Conservation (phyloP, 2,797 vertebrate genomes). For the Aeoliscus strigatus region DNA sequence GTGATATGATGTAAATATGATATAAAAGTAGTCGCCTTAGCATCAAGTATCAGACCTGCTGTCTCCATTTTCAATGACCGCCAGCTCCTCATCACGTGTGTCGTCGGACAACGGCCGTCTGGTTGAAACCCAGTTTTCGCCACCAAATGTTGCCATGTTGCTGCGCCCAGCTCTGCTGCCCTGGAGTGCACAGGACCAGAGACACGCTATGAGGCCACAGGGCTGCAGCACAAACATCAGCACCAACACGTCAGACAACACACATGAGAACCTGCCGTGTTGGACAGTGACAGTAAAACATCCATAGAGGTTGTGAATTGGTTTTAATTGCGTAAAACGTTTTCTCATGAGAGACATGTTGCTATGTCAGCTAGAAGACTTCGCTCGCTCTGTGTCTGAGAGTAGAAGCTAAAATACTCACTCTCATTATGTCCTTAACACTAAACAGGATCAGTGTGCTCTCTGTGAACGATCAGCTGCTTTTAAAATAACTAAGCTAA, state of each 20-base stretch:
- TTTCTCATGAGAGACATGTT: conserved; percentile 3
- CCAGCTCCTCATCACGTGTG: conserved; percentile 71
- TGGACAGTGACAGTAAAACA: no score
- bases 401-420: conserved; percentile 64
- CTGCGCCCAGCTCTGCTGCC: conserved; percentile 19
- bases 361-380: conserved; percentile 26
- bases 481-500: conserved; percentile 66
- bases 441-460: conserved; percentile 71
- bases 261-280: background rate
- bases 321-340: no score
- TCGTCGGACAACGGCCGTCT: conserved; percentile 53
- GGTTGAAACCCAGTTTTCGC: conserved; percentile 72
- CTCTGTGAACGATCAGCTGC: conserved; percentile 51
- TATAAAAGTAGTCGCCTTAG: background rate
- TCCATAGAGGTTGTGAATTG: no score
- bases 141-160: conserved; percentile 73
- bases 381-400: conserved; percentile 45
- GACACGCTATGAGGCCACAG: conserved; percentile 6
- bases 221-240: background rate
- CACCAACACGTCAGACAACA: background rate
- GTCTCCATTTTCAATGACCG: conserved; percentile 78
- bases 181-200: conserved; percentile 52
- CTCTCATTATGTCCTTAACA: conserved; percentile 64
- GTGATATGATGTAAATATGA: no score
- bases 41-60: conserved; percentile 75